Evolutionary conservation across 64 coral and sea anemone species (phyloP), one percentile per base, ranked within the genome.

Genomic region (Astreopora myriophthalma): DNA sequence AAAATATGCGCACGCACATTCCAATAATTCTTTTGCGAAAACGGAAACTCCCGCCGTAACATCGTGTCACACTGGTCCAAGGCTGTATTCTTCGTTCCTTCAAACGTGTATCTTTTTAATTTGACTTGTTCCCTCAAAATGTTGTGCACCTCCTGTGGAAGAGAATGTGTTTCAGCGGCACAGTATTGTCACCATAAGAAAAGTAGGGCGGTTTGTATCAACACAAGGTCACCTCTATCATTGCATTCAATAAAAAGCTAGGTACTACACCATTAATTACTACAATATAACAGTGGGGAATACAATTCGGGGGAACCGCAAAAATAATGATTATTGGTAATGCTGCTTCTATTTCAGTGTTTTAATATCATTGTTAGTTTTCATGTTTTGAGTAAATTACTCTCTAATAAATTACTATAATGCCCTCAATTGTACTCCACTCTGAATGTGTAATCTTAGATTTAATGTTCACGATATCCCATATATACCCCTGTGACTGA

Each of bases 401-500:
- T 57, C 51, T 57, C 51, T 57, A 57, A 57, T 57, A 57, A 57
- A 17, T 57, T 57, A 57, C 63, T 31, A 24, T 67, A 27, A 29
- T 67, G 24, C 63, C 63, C 63, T 29, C 26, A 67, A 67, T 29
- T 57, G 51, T 57, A 57, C 51, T 57, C 51, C 51, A 57, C 17
- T 57, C 51, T 57, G 3, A 57, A 57, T 57, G 51, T 57, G 51
- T 57, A 57, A 57, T 57, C 51, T 79, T 25, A 26, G 22, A 74
- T 17, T 22, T 88, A 64, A 25, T 75, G 48, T 3, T 74, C 69
- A 33, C 31, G 16, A 75, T 61, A 75, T 12, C 86, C 71, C 71
- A 65, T 75, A 28, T 88, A 88, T 19, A 88, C 17, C 20, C 86
- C 71, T 29, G 86, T 88, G 14, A 63, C 3, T 55, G 86, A 88